phyloP scores from a whole-genome alignment of 2,888 invertebrate genomes.

The Sthenelais limicola region DNA sequence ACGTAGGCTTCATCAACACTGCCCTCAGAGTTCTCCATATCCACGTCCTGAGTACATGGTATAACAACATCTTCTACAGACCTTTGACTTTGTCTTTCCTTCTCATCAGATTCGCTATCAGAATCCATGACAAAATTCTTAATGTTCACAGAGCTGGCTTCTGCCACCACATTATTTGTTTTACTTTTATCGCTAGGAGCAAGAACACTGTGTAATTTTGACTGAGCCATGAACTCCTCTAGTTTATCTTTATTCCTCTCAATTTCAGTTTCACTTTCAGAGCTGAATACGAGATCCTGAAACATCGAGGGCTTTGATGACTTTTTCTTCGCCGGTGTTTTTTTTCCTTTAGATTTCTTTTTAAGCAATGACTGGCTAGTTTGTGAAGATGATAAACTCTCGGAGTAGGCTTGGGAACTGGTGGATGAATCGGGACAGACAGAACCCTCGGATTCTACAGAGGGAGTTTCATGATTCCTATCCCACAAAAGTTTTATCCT shows the following conservation, averaged over 20 bases:
- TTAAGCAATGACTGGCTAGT: neutral
- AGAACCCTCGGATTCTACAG: neutral
- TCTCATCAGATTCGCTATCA: constrained; percentile 2
- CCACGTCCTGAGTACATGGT: neutral
- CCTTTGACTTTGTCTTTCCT: too few species aligned
- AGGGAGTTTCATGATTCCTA: too few species aligned
- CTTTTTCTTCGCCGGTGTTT: constrained; percentile 4
- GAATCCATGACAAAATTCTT: constrained; percentile 16
- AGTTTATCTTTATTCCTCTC: constrained; percentile 1
- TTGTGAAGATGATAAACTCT: neutral
- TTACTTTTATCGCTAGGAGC: too few species aligned
- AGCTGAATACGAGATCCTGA: constrained; percentile 1
- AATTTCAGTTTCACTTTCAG: constrained; percentile 20
- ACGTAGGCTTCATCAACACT: constrained; percentile 22
- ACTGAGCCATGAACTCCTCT: neutral
- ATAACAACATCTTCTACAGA: neutral
- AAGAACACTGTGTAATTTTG: neutral
- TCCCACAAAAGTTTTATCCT: too few species aligned
- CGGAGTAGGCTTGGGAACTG: neutral
- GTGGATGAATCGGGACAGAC: neutral
- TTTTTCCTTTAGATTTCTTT: neutral
- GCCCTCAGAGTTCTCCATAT: too few species aligned
- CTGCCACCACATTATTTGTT: neutral
- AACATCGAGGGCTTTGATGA: constrained; percentile 1
- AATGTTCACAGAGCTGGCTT: neutral